These are phyloP conservation scores for Psilopogon haemacephalus DNA, from an alignment of 2,113 vertebrate genomes.

Conservation along the genomic window DNA sequence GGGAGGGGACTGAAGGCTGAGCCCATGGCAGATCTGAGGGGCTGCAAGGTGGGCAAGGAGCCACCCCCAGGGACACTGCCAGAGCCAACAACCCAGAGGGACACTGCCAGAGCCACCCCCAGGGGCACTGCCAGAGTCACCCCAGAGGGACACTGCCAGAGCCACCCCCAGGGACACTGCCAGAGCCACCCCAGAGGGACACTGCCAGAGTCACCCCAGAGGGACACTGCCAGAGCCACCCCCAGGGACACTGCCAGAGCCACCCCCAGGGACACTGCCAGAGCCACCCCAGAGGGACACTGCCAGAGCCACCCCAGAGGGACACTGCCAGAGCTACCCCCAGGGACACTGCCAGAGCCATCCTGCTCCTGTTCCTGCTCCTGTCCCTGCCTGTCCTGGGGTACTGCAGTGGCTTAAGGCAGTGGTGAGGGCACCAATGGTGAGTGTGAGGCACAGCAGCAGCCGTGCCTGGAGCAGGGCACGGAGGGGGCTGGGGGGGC, in stretches of 20 bases:
- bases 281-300: background rate
- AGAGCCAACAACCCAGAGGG: too few relatives aligned
- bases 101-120: background rate
- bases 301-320: background rate
- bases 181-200: too few relatives aligned
- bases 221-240: background rate
- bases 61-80: background rate
- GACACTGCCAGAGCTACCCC: background rate
- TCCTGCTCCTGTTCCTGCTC: too few relatives aligned
- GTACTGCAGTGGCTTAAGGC: constrained; percentile 24
- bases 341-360: background rate
- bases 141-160: background rate
- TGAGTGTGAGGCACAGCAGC: background rate
- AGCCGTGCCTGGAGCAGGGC: background rate
- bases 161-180: background rate
- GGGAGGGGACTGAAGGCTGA: background rate
- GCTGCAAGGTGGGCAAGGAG: background rate
- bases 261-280: too few relatives aligned
- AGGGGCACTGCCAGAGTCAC: too few relatives aligned
- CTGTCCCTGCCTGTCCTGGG: background rate
- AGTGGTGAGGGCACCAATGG: constrained; percentile 22
- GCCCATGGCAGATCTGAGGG: rapidly evolving
- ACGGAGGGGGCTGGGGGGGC: background rate
- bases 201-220: too few relatives aligned
- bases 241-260: background rate